These are phyloP conservation scores for Acanthosepion lycidas DNA, from an alignment of 2,888 invertebrate species.

Conservation along the genomic window DNA sequence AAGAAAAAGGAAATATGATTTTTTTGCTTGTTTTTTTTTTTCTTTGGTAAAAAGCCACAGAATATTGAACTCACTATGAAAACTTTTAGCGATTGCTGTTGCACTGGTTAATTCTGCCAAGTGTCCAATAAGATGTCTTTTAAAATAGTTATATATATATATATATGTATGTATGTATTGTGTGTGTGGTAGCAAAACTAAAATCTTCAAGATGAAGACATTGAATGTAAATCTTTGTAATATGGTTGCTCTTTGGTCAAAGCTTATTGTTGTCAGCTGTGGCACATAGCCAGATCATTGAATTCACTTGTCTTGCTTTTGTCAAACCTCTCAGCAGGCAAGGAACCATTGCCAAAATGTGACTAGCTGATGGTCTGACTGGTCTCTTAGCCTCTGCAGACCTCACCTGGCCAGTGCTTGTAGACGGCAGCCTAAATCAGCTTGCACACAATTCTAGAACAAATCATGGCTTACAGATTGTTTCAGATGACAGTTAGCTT, in stretches of 20 bases:
- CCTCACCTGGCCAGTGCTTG: neutral
- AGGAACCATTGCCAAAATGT: conserved; percentile 11
- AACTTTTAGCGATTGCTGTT: neutral
- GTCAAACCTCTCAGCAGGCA: conserved; percentile 33
- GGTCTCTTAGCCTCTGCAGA: neutral
- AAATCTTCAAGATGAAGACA: neutral
- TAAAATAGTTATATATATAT: neutral
- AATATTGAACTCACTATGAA: neutral
- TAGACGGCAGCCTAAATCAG: neutral
- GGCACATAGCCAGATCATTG: neutral
- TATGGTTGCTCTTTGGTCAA: neutral
- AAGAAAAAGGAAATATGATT: too few relatives aligned
- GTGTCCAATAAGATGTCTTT: neutral
- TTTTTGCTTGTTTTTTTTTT: too few relatives aligned
- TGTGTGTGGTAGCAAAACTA: neutral
- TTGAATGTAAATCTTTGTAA: conserved; percentile 33
- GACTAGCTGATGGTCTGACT: neutral
- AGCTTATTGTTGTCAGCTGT: neutral
- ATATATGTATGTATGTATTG: too few relatives aligned
- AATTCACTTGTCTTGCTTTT: neutral
- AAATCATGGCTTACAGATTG: conserved; percentile 18
- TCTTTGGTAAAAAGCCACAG: neutral
- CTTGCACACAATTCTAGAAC: too few relatives aligned
- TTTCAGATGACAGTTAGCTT: neutral
- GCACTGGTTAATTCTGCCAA: neutral